phyloP scores from a whole-genome alignment of 2,888 invertebrate genomes.

The Alviniconcha strummeri region DNA sequence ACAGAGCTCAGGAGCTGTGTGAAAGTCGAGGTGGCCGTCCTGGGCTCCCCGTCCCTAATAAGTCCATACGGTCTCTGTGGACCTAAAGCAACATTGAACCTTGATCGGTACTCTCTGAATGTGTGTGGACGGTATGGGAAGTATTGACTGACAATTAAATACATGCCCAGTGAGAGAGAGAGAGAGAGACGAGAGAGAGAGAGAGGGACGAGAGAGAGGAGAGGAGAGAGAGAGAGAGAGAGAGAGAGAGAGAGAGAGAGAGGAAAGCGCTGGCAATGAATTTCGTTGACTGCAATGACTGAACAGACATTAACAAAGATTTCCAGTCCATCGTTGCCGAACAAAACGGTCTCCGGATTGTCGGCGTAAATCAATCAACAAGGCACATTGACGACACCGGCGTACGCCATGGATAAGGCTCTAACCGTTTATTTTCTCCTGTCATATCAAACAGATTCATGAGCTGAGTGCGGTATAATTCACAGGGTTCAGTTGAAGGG shows the following conservation, averaged over 20 bases:
- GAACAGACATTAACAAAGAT: neutral
- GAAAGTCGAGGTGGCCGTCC: too few relatives aligned
- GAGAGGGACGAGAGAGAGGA: neutral
- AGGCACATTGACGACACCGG: neutral
- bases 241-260: conserved; percentile 11
- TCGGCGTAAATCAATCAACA: neutral
- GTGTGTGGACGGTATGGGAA: neutral
- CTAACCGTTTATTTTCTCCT: too few relatives aligned
- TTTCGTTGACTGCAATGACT: neutral
- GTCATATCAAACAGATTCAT: too few relatives aligned
- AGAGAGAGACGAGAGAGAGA: neutral
- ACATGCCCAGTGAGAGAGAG: neutral
- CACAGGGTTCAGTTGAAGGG: too few relatives aligned
- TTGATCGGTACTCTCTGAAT: neutral
- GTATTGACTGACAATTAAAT: neutral
- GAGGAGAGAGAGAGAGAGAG: neutral
- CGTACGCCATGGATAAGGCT: neutral
- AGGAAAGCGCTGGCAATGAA: neutral
- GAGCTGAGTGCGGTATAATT: too few relatives aligned
- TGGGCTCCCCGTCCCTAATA: too few relatives aligned
- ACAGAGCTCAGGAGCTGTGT: too few relatives aligned
- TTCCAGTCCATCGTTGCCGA: too few relatives aligned
- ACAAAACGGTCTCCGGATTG: too few relatives aligned
- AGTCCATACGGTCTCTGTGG: too few relatives aligned
- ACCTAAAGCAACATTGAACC: too few relatives aligned